These are phyloP conservation scores for Tribolium madens DNA, from an alignment of 1,140 invertebrate genomes.

Conservation along the genomic window DNA sequence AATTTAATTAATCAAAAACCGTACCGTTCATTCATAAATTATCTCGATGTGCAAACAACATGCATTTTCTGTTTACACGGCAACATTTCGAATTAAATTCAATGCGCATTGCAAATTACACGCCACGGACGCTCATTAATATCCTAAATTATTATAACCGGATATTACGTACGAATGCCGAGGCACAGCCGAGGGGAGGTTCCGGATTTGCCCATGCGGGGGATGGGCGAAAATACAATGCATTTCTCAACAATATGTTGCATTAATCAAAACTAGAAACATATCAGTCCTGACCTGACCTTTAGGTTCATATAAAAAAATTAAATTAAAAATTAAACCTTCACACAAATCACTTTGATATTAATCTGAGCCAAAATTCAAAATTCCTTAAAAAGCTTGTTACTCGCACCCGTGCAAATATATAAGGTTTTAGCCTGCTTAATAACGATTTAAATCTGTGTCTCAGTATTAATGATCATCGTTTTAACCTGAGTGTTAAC, in stretches of 20 bases:
- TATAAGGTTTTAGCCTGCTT: no score
- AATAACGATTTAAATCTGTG: no score
- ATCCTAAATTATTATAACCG: conserved; percentile 40
- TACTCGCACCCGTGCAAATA: no score
- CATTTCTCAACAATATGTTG: neutral
- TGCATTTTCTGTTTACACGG: conserved; percentile 36
- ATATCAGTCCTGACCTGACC: no score
- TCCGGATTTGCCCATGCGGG: neutral
- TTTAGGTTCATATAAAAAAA: no score
- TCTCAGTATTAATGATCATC: no score
- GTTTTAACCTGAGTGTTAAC: no score
- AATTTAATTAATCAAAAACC: conserved; percentile 50
- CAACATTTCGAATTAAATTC: conserved; percentile 35
- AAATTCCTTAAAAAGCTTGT: no score
- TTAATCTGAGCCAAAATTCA: no score
- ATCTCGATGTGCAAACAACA: conserved; percentile 42
- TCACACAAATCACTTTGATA: no score
- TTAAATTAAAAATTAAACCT: no score
- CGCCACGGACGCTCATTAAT: conserved; percentile 38
- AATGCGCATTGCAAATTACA: conserved; percentile 36
- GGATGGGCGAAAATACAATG: neutral
- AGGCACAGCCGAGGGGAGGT: neutral
- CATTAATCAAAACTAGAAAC: no score
- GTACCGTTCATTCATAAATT: conserved; percentile 46
- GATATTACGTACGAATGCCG: conserved; percentile 19